Evolutionary conservation across 2,113 vertebrate genomes (phyloP), one percentile per base, ranked within the genome.

Genomic region (Notothenia rossii): DNA sequence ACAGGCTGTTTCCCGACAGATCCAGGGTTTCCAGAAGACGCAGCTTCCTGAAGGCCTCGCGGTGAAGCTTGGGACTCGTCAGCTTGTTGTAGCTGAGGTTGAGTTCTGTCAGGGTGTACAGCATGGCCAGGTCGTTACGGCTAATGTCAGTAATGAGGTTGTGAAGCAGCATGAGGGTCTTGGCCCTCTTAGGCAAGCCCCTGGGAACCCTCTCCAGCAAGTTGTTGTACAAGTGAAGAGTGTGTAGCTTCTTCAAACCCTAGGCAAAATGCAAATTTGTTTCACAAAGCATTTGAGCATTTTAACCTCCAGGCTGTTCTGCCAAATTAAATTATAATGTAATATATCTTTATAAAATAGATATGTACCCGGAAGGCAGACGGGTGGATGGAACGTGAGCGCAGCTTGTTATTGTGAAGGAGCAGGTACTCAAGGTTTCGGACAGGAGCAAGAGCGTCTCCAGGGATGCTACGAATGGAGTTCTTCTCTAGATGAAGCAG

Each of bases 51-150:
- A 99, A 99, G 63, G 98, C 97, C 0, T 99, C 97, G 0, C 95
- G 95, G 91, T 98, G 97, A 69, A 99, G 84, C 78, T 93, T 95
- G 49, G 91, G 22, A 83, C 94, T 98, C 60, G 95, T 97, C 86
- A 99, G 94, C 83, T 96, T 97, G 93, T 99, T 99, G 94, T 99
- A 99, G 94, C 98, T 99, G 63, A 99, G 96, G 91, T 99, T 99
- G 77, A 99, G 95, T 90, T 99, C 98, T 1, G 95, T 97, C 68
- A 99, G 94, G 55, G 97, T 96, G 93, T 97, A 97, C 22, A 98
- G 96, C 61, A 94, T 89, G 50, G 95, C 92, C 56, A 99, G 96
- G 92, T 99, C 98, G 3, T 98, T 96, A 43, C 97, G 97, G 77
- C 94, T 94, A 13, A 99, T 97, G 91, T 97, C 97, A 0, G 94